Base-by-base conservation (phyloP, 2,113 vertebrate species). In the Oncorhynchus kisutch region DNA sequence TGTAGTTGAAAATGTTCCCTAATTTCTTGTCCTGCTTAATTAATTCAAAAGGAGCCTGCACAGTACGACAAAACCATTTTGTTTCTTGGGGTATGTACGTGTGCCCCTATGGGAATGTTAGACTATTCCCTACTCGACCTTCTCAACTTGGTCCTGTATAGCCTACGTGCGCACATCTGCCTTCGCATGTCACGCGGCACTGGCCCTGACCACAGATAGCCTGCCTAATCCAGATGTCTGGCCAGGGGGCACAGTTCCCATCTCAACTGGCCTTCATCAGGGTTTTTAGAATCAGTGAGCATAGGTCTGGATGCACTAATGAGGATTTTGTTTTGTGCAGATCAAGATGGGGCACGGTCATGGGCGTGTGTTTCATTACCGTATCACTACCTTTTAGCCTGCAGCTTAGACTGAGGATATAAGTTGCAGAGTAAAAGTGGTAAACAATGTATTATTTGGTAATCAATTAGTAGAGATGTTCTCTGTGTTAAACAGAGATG, bases 391-490 rank as follows among this genome's bases (percentile, higher is more conserved):
- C 59, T 2, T 22, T 22, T 22, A 31, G 22, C 78, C 49, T 71
- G 73, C n/a, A 70, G 4, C 7, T 18, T n/a, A 60, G 20, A 72
- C 67, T 6, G 59, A 5, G 39, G 78, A 82, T 73, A 13, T 71
- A 77, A 78, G 16, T 7, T 79, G 34, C 64, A 1, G 5, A 60
- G 29, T 59, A 31, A 49, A 80, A 80, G 82, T 78, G 59, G 31
- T 20, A 11, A 13, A 25, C 22, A 4, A 24, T 29, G 9, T 70
- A 60, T 72, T 73, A 77, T 84, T 86, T 54, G 51, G 5, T 18
- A 54, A 14, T 18, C 51, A 54, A 18, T 54, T 54, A 18, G 67
- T 77, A 62, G 75, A 67, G 82, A 81, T 84, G 80, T 79, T 65
- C 67, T 72, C 22, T 73, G 77, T 1, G n/a, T 48, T 22, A 45